phyloP scores from a whole-genome alignment of 2,797 vertebrate species.

The Acrossocheilus fasciatus region DNA sequence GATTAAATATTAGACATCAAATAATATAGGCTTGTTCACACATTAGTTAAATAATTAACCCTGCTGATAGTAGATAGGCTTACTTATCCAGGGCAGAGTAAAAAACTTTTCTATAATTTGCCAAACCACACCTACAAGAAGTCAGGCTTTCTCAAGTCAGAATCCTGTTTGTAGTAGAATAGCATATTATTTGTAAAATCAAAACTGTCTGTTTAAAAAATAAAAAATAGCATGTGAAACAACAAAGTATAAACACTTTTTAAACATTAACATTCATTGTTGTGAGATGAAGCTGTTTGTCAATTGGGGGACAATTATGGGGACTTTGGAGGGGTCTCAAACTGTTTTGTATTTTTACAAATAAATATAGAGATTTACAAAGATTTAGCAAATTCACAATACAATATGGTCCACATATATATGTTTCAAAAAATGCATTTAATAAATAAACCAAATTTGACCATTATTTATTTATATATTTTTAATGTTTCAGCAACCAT shows the following conservation, averaged over 20 bases:
- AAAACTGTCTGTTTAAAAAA: no score
- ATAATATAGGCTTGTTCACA: conserved; percentile 32
- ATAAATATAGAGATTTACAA: background rate
- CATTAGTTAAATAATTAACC: conserved; percentile 41
- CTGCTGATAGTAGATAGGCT: background rate
- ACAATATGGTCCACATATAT: background rate
- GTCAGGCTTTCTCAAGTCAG: background rate
- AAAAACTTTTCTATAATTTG: conserved; percentile 2
- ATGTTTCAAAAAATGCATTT: background rate
- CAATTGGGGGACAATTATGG: no score
- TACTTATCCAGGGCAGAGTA: background rate
- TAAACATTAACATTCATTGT: no score
- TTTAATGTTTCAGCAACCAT: background rate
- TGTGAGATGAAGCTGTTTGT: no score
- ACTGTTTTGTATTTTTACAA: no score
- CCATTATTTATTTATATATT: no score
- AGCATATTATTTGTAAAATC: background rate
- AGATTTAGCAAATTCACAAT: background rate
- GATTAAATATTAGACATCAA: conserved; percentile 29
- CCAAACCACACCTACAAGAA: conserved; percentile 16
- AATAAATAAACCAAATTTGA: background rate
- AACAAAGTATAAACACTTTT: no score
- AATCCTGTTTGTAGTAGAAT: background rate
- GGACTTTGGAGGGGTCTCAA: no score
- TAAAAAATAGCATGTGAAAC: no score